Percentiles rank a stretch among this genome's conserved stretches.
Evolutionary conservation across 1,140 invertebrate species (phyloP).

Genomic region (Nasonia giraulti): DNA sequence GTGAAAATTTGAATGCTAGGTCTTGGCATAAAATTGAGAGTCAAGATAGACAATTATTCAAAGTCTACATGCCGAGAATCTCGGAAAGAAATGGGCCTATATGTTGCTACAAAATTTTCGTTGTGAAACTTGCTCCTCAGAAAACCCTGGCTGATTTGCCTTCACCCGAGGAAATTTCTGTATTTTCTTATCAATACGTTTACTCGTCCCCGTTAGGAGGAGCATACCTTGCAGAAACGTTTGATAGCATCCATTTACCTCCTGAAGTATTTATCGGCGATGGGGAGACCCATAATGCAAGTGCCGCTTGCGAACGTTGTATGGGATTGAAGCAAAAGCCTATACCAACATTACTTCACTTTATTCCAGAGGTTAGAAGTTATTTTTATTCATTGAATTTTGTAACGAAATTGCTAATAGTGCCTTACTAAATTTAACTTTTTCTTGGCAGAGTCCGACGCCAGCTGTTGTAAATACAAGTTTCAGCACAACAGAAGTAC

Average conservation of each 20-base stretch:
- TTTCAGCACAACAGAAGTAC: not conserved
- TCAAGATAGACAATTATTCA: conserved; percentile 81
- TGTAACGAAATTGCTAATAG: conserved; percentile 14
- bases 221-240: conserved; percentile 88
- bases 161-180: conserved; percentile 78
- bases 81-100: conserved; percentile 90
- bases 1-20: conserved; percentile 78
- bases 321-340: conserved; percentile 73
- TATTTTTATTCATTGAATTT: conserved; percentile 25
- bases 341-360: conserved; percentile 64
- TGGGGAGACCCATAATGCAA: conserved; percentile 73
- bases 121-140: conserved; percentile 81
- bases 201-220: conserved; percentile 79
- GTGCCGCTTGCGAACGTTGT: conserved; percentile 72
- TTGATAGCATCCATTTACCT: conserved; percentile 78
- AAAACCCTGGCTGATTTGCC: conserved; percentile 81
- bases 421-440: conserved; percentile 11
- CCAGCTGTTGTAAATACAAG: conserved; percentile 47
- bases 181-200: conserved; percentile 84
- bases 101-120: conserved; percentile 88
- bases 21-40: conserved; percentile 83
- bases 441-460: conserved; percentile 36
- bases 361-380: conserved; percentile 63
- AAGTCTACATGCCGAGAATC: conserved; percentile 82
- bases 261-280: conserved; percentile 82